phyloP scores from a whole-genome alignment of 2,113 vertebrate species.

The Rhea pennata region DNA sequence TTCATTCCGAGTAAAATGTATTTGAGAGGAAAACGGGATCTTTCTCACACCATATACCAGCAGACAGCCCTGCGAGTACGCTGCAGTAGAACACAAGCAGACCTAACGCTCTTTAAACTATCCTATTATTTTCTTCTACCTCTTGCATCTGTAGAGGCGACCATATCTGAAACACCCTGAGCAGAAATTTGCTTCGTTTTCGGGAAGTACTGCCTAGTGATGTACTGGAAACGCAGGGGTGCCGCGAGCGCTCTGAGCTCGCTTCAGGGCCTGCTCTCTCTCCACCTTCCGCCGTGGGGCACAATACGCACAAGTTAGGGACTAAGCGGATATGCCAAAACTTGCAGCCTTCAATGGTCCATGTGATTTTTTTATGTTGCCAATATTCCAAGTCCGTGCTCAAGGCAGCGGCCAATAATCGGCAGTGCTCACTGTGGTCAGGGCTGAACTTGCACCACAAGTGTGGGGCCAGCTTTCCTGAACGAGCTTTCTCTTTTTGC shows the following conservation, averaged over 20 bases:
- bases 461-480: neutral
- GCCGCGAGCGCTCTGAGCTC: neutral
- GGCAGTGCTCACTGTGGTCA: neutral
- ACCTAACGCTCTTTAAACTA: neutral
- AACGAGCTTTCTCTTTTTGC: neutral
- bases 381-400: neutral
- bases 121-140: neutral
- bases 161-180: neutral
- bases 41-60: neutral
- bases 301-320: neutral
- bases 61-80: neutral
- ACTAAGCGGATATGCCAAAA: neutral
- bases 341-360: neutral
- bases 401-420: neutral
- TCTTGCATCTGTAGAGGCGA: neutral
- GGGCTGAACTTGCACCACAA: neutral
- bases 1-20: neutral
- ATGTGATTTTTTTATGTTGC: fast-evolving
- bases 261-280: neutral
- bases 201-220: neutral
- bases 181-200: neutral
- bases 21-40: neutral
- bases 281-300: neutral
- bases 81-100: neutral
- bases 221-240: neutral